Evolutionary conservation across 2,113 vertebrate genomes (phyloP).

Genomic region (Panthera uncia): DNA sequence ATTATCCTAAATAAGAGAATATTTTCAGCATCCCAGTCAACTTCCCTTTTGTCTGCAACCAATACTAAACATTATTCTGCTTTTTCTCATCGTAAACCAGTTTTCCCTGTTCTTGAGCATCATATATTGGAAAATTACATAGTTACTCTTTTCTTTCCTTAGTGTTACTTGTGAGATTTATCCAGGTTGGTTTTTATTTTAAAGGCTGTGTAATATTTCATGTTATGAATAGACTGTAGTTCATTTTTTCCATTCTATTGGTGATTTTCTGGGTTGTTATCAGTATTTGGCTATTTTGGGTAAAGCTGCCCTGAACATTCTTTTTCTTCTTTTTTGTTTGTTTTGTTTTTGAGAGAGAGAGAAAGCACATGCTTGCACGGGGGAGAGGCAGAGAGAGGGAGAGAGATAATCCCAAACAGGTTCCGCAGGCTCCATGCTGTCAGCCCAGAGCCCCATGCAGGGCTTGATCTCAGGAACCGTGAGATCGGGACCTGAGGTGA

Average conservation of each 20-base stretch:
- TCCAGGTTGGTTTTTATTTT: background rate
- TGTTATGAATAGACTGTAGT: slow-evolving; percentile 16
- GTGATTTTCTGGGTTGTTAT: slow-evolving; percentile 27
- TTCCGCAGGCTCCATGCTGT: no score
- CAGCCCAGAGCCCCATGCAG: no score
- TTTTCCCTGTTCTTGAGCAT: slow-evolving; percentile 36
- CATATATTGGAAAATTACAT: background rate
- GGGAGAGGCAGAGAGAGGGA: no score
- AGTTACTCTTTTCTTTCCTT: background rate
- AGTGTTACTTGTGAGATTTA: background rate
- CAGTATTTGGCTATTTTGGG: background rate
- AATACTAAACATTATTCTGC: slow-evolving; percentile 12
- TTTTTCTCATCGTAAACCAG: background rate
- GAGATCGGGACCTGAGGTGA: no score
- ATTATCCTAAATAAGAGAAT: background rate
- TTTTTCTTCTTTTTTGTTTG: no score
- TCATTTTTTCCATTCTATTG: slow-evolving; percentile 9
- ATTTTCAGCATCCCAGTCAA: background rate
- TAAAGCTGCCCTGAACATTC: background rate
- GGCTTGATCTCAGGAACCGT: no score
- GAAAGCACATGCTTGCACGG: no score
- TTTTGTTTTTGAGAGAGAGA: no score
- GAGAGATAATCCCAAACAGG: no score
- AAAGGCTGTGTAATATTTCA: background rate
- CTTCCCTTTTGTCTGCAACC: background rate